Conservation (phyloP, 2,113 vertebrate genomes). For the Apteryx owenii region DNA sequence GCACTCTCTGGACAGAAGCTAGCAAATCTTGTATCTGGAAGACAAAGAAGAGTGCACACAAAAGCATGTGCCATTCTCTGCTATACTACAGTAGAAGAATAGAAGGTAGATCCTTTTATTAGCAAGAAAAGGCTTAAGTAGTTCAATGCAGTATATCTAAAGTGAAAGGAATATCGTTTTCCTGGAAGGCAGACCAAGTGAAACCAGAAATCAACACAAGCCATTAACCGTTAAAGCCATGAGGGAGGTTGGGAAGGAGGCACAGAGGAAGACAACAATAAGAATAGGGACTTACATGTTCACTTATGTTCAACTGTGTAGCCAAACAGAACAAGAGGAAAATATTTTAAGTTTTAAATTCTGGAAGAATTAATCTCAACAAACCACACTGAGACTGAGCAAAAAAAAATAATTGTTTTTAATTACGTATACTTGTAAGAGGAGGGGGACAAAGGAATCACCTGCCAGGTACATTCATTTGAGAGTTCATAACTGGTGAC, state of each 20-base stretch:
- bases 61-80: neutral
- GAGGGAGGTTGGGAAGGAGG: accelerated
- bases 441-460: neutral
- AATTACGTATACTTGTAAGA: neutral
- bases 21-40: neutral
- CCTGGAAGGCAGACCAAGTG: neutral
- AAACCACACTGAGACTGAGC: no score
- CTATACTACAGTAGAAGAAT: neutral
- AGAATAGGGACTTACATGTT: neutral
- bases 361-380: no score
- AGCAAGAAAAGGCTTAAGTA: neutral
- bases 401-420: neutral
- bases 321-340: neutral
- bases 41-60: neutral
- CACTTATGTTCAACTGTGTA: neutral
- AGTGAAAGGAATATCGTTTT: neutral
- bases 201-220: neutral
- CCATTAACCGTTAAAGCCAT: neutral
- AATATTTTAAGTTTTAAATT: no score
- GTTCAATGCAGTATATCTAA: neutral
- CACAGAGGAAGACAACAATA: neutral
- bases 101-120: neutral
- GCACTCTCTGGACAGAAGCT: neutral
- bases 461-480: neutral
- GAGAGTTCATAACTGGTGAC: neutral